Evolutionary conservation across 2,888 invertebrate species (phyloP), one percentile per base, ranked within the genome.

Genomic region (Cantharis lateralis): DNA sequence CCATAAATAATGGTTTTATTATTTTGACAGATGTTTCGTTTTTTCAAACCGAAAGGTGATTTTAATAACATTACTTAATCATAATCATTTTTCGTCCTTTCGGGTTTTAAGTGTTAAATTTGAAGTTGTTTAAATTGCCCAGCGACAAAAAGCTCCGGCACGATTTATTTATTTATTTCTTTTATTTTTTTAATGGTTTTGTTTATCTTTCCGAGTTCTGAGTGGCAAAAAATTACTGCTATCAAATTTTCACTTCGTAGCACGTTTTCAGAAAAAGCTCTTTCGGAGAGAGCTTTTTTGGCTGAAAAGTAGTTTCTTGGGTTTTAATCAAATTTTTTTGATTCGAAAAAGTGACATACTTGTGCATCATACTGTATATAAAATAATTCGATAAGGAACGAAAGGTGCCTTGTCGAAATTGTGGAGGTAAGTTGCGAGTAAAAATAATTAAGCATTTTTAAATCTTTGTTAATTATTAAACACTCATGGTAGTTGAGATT

Each of bases 401-500:
- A 24, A 24, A 24, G 24, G 24, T 24, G 9, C 24, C 24, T 9
- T 9, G 9, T 24, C 24, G 48, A 48, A 48, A 48, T 48, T 48
- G 48, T n/a, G 7, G 7, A 48, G 48, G n/a, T 48, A 7, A 48
- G 48, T 48, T 48, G 1, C 5, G 48, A 0, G 5, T 32, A 5
- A 13, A 32, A 32, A n/a, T n/a, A 48, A 48, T 48, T 48, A 48
- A 48, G 48, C 9, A 48, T 48, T 48, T 48, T 48, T 48, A 48
- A 48, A 48, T 48, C 48, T 48, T 69, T 72, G 70, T 69, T 76
- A 76, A 76, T 76, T 76, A 72, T 70, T 28, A 71, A 76, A 72
- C 70, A 72, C 73, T 68, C 62, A 63, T 71, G 74, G 28, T 70
- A 18, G 73, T 71, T 68, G 70, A 73, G 68, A 74, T 72, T 75